These are phyloP conservation scores for Eclectus roratus DNA, from an alignment of 2,113 vertebrate species.

Conservation along the genomic window DNA sequence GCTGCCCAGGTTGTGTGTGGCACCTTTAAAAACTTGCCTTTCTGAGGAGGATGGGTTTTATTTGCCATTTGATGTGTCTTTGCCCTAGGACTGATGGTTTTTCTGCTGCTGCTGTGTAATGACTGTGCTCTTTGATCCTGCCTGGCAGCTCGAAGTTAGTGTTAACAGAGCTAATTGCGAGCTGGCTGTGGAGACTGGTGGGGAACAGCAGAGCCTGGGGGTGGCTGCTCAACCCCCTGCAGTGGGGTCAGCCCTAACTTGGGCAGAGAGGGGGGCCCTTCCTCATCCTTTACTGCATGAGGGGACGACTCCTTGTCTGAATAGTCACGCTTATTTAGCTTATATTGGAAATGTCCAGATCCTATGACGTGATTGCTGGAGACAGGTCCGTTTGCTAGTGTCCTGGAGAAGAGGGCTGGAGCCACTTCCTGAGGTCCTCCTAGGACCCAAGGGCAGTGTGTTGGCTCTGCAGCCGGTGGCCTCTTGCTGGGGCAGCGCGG, in stretches of 20 bases:
- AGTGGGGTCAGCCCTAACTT: not conserved
- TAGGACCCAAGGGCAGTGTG: not conserved
- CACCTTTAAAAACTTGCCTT: not conserved
- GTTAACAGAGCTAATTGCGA: not conserved
- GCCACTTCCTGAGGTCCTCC: not conserved
- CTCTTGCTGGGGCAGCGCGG: not conserved
- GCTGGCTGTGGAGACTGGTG: not conserved
- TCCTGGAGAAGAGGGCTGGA: not conserved
- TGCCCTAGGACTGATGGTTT: not conserved
- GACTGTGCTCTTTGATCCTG: not conserved
- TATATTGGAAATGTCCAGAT: fast-evolving
- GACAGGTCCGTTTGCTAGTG: fast-evolving
- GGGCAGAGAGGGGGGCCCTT: not conserved
- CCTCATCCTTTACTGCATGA: fast-evolving
- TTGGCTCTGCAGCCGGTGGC: not conserved
- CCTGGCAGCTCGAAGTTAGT: not conserved
- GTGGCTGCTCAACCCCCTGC: not conserved
- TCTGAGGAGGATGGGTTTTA: not conserved
- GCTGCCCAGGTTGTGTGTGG: not conserved
- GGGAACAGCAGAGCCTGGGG: not conserved
- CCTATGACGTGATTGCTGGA: not conserved
- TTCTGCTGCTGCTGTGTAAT: not conserved
- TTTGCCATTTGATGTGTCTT: not conserved
- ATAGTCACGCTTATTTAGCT: not conserved
- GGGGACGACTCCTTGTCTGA: not conserved